These are phyloP conservation scores for Tipula confusa DNA, from an alignment of 2,888 invertebrate genomes.

Conservation along the genomic window DNA sequence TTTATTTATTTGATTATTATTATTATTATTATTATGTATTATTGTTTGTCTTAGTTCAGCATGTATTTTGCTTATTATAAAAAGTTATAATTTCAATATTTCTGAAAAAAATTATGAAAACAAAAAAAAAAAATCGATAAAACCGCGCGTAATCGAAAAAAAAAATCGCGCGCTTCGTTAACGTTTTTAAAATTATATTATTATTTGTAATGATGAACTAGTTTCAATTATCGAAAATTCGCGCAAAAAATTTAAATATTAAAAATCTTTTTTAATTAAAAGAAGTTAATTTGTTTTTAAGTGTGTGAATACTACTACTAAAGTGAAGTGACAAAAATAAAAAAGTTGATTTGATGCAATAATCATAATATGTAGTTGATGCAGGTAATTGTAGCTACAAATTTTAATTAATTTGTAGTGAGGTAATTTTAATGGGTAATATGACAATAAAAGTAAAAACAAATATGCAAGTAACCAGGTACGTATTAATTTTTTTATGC, in stretches of 20 bases:
- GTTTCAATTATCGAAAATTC: neutral
- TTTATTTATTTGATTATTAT: slow-evolving; percentile 21
- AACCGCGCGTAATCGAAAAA: neutral
- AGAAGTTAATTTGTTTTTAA: neutral
- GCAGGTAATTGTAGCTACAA: slow-evolving; percentile 41
- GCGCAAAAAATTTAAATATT: neutral
- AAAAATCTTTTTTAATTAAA: slow-evolving; percentile 26
- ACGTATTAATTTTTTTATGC: slow-evolving; percentile 54
- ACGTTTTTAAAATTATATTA: neutral
- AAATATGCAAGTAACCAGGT: slow-evolving; percentile 40
- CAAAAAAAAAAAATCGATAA: neutral
- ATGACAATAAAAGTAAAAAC: neutral
- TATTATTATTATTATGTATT: too few species aligned
- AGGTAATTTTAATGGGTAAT: slow-evolving; percentile 39
- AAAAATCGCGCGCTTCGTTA: neutral
- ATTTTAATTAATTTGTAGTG: slow-evolving; percentile 41
- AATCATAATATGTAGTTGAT: neutral
- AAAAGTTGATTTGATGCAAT: neutral
- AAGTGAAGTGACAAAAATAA: neutral
- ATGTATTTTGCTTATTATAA: slow-evolving; percentile 29
- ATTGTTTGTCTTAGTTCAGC: slow-evolving; percentile 31
- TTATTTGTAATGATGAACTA: neutral
- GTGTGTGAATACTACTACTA: neutral
- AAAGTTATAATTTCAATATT: neutral
- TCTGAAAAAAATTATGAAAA: slow-evolving; percentile 25